A percentile compares a stretch with the other conserved stretches of the same genome.
Conservation (phyloP, 2,797 vertebrate genomes). For the Chiloscyllium punctatum region DNA sequence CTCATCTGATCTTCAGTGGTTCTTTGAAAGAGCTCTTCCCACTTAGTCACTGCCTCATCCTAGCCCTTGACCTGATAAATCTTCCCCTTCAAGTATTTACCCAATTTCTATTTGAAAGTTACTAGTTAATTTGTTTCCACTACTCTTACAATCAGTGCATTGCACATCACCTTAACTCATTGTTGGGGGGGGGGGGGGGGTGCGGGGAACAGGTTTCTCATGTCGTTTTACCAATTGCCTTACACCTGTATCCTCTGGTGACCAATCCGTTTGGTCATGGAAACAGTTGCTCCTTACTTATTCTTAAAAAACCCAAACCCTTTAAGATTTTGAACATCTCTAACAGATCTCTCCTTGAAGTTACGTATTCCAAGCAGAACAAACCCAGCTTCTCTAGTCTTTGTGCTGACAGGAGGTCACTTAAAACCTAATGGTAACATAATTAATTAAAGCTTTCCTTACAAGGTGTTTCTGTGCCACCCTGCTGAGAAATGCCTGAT, state of each 20-base stretch:
- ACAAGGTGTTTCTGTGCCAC: neutral
- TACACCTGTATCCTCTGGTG: neutral
- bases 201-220: neutral
- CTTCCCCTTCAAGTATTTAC: neutral
- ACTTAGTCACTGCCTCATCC: neutral
- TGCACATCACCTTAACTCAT: neutral
- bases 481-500: neutral
- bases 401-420: neutral
- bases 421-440: neutral
- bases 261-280: too few relatives aligned
- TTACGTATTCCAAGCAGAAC: neutral
- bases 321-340: neutral
- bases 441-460: neutral
- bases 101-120: neutral
- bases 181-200: too few relatives aligned
- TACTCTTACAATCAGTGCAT: neutral
- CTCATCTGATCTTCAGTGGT: neutral
- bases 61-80: neutral
- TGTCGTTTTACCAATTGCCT: neutral
- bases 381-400: neutral
- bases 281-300: neutral
- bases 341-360: neutral
- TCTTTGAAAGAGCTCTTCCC: neutral
- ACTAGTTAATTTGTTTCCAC: neutral
- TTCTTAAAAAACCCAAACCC: neutral